These are phyloP conservation scores for Hoplias malabaricus DNA, from an alignment of 2,113 vertebrate genomes.

Conservation along the genomic window DNA sequence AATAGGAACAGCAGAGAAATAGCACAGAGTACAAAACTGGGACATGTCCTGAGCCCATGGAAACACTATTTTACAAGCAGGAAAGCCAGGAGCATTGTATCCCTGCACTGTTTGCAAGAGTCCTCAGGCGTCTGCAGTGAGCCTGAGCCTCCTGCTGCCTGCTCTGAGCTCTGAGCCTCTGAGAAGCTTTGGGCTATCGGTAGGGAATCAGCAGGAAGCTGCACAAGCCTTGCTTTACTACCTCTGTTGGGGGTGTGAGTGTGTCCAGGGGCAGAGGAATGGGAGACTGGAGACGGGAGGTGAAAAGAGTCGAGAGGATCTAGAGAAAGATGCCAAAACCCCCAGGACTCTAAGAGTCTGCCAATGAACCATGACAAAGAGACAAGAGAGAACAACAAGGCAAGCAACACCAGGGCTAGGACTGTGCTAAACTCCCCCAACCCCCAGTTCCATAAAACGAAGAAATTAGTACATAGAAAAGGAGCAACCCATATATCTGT, in stretches of 20 bases:
- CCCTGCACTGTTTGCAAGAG: slow-evolving; percentile 17
- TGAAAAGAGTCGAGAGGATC: slow-evolving; percentile 16
- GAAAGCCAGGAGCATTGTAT: slow-evolving; percentile 18
- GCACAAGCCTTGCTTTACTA: slow-evolving; percentile 66
- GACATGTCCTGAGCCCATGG: slow-evolving; percentile 59
- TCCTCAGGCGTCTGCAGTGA: slow-evolving; percentile 39
- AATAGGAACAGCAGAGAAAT: not conserved
- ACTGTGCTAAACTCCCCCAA: slow-evolving; percentile 10
- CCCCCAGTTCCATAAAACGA: not conserved
- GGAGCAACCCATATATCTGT: no score
- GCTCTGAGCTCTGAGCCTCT: slow-evolving; percentile 57
- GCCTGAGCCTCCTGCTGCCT: slow-evolving; percentile 50
- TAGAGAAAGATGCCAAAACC: slow-evolving; percentile 69
- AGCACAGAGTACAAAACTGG: slow-evolving; percentile 53
- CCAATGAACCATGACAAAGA: slow-evolving; percentile 55
- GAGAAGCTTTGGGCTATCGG: slow-evolving; percentile 65
- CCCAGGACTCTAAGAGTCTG: slow-evolving; percentile 64
- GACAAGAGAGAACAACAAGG: slow-evolving; percentile 19
- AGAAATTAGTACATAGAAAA: no score
- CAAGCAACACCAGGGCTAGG: not conserved
- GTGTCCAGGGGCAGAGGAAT: slow-evolving; percentile 25
- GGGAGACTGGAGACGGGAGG: slow-evolving; percentile 31
- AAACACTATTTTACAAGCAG: slow-evolving; percentile 57
- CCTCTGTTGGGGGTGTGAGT: slow-evolving; percentile 43
- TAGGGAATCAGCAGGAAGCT: slow-evolving; percentile 71